Evolutionary conservation across 2,888 invertebrate genomes (phyloP), one percentile per base, ranked within the genome.

Genomic region (Lissocephala sabroskyi): DNA sequence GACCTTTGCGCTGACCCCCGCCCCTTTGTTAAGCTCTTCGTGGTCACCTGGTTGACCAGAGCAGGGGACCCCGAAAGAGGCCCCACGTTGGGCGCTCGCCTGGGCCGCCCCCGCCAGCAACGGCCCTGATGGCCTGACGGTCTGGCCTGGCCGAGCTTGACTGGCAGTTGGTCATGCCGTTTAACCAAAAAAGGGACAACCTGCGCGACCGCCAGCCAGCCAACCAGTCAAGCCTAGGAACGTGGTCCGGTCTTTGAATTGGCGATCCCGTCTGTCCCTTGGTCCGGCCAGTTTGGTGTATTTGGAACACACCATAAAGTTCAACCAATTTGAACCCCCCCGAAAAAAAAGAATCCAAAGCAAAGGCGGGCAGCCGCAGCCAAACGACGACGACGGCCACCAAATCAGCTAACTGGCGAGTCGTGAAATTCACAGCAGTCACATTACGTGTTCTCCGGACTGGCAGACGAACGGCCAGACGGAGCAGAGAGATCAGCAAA

Each of bases 261-360:
- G n/a, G n/a, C n/a, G n/a, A n/a, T n/a, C n/a, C n/a, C n/a, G n/a
- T n/a, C n/a, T n/a, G n/a, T n/a, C n/a, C n/a, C n/a, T n/a, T n/a
- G n/a, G 30, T 30, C 49, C 23, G 23, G n/a, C n/a, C n/a, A n/a
- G 48, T 47, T 42, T 56, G 67, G 62, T 65, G 67, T 67, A 67
- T 71, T 66, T 74, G 68, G 74, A 70, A 68, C 70, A n/a, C n/a
- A 74, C 75, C 75, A 73, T 56, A 68, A 64, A 75, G 71, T 73
- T 73, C 75, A 73, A 71, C 52, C 66, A 65, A 75, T 75, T 73
- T 73, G 71, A 73, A 73, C 71, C 75, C 59, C 46, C 56, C 48
- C 56, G 52, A 56, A 60, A n/a, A n/a, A n/a, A n/a, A n/a, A n/a
- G n/a, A n/a, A n/a, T n/a, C n/a, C n/a, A n/a, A n/a, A n/a, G n/a